These are phyloP conservation scores for Irena cyanogastra DNA, from an alignment of 2,113 vertebrate species.

Conservation along the genomic window DNA sequence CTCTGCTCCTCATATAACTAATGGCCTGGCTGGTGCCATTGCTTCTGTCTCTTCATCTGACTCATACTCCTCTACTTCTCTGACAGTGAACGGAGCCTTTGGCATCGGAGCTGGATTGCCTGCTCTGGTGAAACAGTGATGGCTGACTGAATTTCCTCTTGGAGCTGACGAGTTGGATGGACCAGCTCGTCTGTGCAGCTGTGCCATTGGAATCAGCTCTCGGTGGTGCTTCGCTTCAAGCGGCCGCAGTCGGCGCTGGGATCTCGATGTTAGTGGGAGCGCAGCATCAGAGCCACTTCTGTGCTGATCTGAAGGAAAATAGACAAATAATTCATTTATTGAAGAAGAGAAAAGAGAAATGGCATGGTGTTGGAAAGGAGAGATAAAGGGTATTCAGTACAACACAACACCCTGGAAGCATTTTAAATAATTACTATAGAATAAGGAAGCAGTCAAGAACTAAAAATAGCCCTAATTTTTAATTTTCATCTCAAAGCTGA, in stretches of 20 bases:
- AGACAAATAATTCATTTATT: not conserved
- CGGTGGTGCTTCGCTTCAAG: not conserved
- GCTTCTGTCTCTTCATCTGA: constrained; percentile 58
- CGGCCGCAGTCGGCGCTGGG: not conserved
- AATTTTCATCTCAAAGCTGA: not conserved
- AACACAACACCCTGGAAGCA: not conserved
- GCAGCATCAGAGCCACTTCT: not conserved
- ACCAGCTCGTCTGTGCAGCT: not conserved
- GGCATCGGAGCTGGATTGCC: not conserved
- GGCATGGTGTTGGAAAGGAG: not conserved
- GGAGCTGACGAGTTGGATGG: not conserved
- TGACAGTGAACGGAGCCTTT: not conserved
- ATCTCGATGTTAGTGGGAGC: not conserved
- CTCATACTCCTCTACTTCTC: constrained; percentile 8
- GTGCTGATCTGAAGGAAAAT: constrained; percentile 26
- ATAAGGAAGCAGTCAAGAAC: not conserved
- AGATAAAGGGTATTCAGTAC: not conserved
- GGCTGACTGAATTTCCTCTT: not conserved
- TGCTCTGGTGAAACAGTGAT: not conserved
- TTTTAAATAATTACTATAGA: not conserved
- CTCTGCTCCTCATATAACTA: constrained; percentile 42
- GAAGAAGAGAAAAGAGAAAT: not conserved
- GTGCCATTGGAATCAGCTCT: constrained; percentile 40
- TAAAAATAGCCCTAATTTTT: not conserved
- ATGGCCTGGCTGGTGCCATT: not conserved